Percentiles rank a stretch among this genome's conserved stretches.
Evolutionary conservation across 2,113 vertebrate species (phyloP).

Genomic region (Catharus bicknelli): DNA sequence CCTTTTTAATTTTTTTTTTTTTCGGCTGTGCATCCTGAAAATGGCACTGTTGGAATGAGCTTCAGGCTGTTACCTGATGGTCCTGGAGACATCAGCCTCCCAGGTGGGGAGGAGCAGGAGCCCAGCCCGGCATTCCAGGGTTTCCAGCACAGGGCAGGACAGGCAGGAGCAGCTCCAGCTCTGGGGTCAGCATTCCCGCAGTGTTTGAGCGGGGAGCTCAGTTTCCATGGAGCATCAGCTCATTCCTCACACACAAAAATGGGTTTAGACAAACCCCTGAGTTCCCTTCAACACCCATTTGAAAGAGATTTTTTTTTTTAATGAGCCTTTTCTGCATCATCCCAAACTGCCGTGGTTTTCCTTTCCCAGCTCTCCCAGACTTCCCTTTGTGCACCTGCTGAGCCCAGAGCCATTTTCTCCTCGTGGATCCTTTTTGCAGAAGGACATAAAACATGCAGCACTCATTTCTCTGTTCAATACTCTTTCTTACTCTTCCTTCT

Average conservation of each 20-base stretch:
- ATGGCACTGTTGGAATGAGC: background rate
- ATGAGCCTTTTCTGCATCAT: background rate
- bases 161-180: background rate
- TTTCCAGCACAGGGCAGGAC: background rate
- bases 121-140: fast-evolving
- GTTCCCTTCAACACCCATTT: background rate
- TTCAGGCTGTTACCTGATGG: background rate
- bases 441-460: background rate
- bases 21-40: background rate
- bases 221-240: background rate
- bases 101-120: background rate
- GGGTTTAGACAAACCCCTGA: background rate
- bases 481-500: background rate
- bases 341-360: background rate
- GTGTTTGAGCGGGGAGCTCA: background rate
- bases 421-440: background rate
- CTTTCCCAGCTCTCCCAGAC: background rate
- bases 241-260: background rate
- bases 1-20: background rate
- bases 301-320: background rate
- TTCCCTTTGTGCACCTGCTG: background rate
- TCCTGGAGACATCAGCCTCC: background rate
- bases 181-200: background rate
- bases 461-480: background rate
- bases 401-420: conserved; percentile 1